These are phyloP conservation scores for Zeugodacus cucurbitae DNA, from an alignment of 1,140 invertebrate species.

Conservation along the genomic window DNA sequence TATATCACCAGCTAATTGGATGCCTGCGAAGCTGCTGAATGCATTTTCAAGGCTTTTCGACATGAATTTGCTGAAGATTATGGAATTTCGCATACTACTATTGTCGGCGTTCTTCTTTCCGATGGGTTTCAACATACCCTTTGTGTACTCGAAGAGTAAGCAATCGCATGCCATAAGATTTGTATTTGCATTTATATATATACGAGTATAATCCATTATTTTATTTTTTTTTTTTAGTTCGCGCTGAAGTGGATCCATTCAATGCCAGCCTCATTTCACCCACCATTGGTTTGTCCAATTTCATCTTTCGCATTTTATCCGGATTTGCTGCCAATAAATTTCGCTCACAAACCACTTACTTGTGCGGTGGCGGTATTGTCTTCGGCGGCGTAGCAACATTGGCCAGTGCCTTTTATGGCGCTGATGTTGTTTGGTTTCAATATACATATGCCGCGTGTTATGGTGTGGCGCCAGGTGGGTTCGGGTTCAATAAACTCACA, in stretches of 20 bases:
- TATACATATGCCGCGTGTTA: slow-evolving; percentile 82
- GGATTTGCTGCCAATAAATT: slow-evolving; percentile 55
- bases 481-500: not conserved
- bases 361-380: slow-evolving; percentile 55
- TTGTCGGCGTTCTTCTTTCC: slow-evolving; percentile 55
- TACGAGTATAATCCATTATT: no score
- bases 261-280: slow-evolving; percentile 51
- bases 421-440: slow-evolving; percentile 70
- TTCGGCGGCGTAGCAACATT: slow-evolving; percentile 52
- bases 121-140: slow-evolving; percentile 61
- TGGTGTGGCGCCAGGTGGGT: slow-evolving; percentile 80
- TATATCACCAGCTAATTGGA: slow-evolving; percentile 22
- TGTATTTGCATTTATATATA: not conserved
- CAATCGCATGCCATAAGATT: not conserved
- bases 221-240: not conserved
- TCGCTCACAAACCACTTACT: slow-evolving; percentile 47
- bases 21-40: slow-evolving; percentile 40
- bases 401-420: slow-evolving; percentile 55
- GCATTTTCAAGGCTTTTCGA: slow-evolving; percentile 54
- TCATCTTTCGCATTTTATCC: slow-evolving; percentile 48
- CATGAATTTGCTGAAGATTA: slow-evolving; percentile 48
- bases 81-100: slow-evolving; percentile 55
- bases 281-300: slow-evolving; percentile 53
- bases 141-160: slow-evolving; percentile 51
- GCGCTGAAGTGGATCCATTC: slow-evolving; percentile 47